Base-by-base conservation (phyloP, 2,888 invertebrate genomes). In the Nephrotoma appendiculata region DNA sequence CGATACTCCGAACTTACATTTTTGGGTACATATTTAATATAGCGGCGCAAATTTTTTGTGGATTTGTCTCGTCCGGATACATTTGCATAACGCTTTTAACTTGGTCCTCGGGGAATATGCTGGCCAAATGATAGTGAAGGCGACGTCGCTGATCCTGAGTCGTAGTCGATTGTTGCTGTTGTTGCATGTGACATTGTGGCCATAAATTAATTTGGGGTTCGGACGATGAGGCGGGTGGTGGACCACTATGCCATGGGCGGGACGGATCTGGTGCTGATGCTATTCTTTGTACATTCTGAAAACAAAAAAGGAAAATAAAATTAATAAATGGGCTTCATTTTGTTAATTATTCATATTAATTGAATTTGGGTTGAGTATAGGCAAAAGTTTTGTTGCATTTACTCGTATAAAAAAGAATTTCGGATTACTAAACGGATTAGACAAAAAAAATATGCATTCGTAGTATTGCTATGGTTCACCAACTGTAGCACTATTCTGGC, bases 31-130 rank as follows among this genome's bases (percentile, higher is more conserved):
- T 95, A 87, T 95, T 94, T 89, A 97, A 92, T 88, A 97, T 97
- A 88, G 96, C 95, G 52, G 96, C 96, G 92, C 98, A 98, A 90
- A 98, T 96, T 89, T 95, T 95, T 91, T 98, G 96, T 9, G 98
- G 95, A 91, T 98, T 96, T 41, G 95, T 96, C 91, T 98, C 98
- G 86, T 97, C 96, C 0, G 98, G 98, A 92, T 96, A 95, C 88
- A 96, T 92, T 88, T 95, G 94, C 96, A 99, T 97, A 0, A 96
- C 98, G 86, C 95, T 94, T 86, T 94, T 94, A n/a, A 98, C 98
- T 90, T 97, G 96, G 88, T 96, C 95, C 89, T 97, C 96, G 0
- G 98, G 97, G 92, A 99, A 99, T 87, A 98, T 95, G 86, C 96
- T 96, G n/a, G 96, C 95, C 88, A 99, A 92, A 91, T 98, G 97